Evolutionary conservation across 2,888 invertebrate species (phyloP).

Genomic region (Pheosia tremula): DNA sequence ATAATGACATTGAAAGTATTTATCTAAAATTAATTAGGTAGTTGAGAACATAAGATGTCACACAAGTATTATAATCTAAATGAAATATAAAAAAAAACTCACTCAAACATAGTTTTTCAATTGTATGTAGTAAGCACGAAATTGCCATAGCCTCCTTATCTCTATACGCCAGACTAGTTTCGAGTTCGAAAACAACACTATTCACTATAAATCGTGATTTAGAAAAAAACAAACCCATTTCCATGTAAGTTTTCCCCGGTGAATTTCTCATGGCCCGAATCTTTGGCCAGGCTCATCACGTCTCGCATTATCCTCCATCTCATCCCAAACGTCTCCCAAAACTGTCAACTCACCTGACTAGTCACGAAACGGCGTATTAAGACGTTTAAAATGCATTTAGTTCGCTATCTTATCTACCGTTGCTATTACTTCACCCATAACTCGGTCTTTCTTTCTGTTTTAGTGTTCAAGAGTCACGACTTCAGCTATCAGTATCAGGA

Average conservation of each 20-base stretch:
- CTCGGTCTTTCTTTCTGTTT: slow-evolving; percentile 86
- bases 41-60: no score
- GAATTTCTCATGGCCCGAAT: slow-evolving; percentile 73
- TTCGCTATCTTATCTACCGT: slow-evolving; percentile 78
- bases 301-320: slow-evolving; percentile 66
- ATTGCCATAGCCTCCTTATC: no score
- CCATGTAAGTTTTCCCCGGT: slow-evolving; percentile 55
- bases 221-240: slow-evolving; percentile 43
- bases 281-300: slow-evolving; percentile 74
- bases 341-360: slow-evolving; percentile 74
- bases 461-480: slow-evolving; percentile 94
- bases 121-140: no score
- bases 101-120: no score
- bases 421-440: slow-evolving; percentile 81
- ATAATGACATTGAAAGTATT: no score
- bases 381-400: slow-evolving; percentile 84
- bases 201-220: slow-evolving; percentile 30
- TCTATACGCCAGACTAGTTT: no score
- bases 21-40: no score
- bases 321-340: slow-evolving; percentile 71
- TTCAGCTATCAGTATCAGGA: slow-evolving; percentile 87
- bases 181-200: no score
- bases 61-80: no score
- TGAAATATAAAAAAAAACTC: no score
- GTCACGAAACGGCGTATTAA: slow-evolving; percentile 82